These are phyloP conservation scores for Chaenogobius annularis DNA, from an alignment of 2,113 vertebrate species.

Conservation along the genomic window DNA sequence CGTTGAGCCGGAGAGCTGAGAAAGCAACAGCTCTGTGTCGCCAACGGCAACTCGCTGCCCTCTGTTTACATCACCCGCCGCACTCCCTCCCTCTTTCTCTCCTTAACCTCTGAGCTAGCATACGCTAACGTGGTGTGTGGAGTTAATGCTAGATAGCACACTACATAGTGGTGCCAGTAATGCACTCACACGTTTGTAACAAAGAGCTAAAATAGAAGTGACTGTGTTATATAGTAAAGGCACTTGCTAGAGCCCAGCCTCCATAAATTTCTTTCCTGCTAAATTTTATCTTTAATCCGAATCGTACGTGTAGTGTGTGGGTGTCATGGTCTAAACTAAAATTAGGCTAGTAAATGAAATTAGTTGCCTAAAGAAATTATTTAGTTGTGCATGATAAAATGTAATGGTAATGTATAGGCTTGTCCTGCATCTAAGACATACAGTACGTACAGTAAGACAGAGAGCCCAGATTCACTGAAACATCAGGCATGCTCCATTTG, in stretches of 20 bases:
- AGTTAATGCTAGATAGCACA: conserved; percentile 14
- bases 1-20: conserved; percentile 10
- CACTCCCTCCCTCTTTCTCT: conserved; percentile 14
- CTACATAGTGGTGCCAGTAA: conserved; percentile 11
- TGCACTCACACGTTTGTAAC: conserved; percentile 11
- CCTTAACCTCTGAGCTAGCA: conserved; percentile 11
- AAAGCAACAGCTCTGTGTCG: conserved; percentile 14
- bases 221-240: conserved; percentile 16
- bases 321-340: neutral
- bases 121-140: conserved; percentile 10
- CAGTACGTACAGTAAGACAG: neutral
- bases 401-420: neutral
- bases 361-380: neutral
- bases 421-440: neutral
- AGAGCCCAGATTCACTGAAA: neutral
- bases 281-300: neutral
- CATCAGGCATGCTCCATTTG: neutral
- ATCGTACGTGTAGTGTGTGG: neutral
- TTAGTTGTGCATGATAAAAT: neutral
- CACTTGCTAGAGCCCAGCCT: conserved; percentile 8
- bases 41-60: conserved; percentile 13
- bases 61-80: conserved; percentile 12
- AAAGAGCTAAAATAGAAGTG: conserved; percentile 16
- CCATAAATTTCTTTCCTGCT: conserved; percentile 2
- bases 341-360: neutral